Percentiles rank a stretch among this genome's conserved stretches.
These are phyloP conservation scores for Vanessa tameamea DNA, from an alignment of 1,140 invertebrate genomes.

Conservation along the genomic window DNA sequence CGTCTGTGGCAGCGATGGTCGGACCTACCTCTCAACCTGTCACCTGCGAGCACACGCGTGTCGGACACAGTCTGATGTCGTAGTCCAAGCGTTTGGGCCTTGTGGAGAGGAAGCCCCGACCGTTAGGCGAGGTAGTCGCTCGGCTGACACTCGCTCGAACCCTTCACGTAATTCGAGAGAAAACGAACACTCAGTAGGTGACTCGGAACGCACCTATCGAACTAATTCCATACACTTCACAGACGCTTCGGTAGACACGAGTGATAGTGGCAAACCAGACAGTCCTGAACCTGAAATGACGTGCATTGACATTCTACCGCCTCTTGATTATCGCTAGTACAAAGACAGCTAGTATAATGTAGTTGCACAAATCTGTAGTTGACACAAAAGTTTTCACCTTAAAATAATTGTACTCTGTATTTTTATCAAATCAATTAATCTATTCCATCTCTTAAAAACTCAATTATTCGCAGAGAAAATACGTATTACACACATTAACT, in stretches of 20 bases:
- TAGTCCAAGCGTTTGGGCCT: slow-evolving; percentile 88
- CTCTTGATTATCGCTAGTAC: slow-evolving; percentile 69
- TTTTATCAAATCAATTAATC: slow-evolving; percentile 24
- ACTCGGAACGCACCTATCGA: slow-evolving; percentile 46
- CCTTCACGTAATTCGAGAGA: slow-evolving; percentile 36
- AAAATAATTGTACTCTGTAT: slow-evolving; percentile 6
- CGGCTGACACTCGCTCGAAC: slow-evolving; percentile 47
- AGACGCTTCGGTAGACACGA: slow-evolving; percentile 71
- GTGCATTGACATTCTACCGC: slow-evolving; percentile 69
- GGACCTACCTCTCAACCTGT: slow-evolving; percentile 88
- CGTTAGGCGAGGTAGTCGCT: slow-evolving; percentile 73
- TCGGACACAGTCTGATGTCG: slow-evolving; percentile 89
- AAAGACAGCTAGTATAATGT: slow-evolving; percentile 38
- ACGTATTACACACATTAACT: slow-evolving; percentile 46
- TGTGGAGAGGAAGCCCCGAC: slow-evolving; percentile 80
- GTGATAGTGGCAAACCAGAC: slow-evolving; percentile 72
- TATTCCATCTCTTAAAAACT: slow-evolving; percentile 41
- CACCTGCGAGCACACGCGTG: slow-evolving; percentile 88
- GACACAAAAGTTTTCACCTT: slow-evolving; percentile 3
- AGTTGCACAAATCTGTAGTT: slow-evolving; percentile 48
- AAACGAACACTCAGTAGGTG: slow-evolving; percentile 32
- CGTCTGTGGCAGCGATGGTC: slow-evolving; percentile 89
- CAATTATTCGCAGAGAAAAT: slow-evolving; percentile 68
- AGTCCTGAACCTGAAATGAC: slow-evolving; percentile 66
- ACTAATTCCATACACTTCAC: slow-evolving; percentile 55